These are phyloP conservation scores for Cirrhinus mrigala DNA, from an alignment of 2,797 vertebrate genomes.

Conservation along the genomic window DNA sequence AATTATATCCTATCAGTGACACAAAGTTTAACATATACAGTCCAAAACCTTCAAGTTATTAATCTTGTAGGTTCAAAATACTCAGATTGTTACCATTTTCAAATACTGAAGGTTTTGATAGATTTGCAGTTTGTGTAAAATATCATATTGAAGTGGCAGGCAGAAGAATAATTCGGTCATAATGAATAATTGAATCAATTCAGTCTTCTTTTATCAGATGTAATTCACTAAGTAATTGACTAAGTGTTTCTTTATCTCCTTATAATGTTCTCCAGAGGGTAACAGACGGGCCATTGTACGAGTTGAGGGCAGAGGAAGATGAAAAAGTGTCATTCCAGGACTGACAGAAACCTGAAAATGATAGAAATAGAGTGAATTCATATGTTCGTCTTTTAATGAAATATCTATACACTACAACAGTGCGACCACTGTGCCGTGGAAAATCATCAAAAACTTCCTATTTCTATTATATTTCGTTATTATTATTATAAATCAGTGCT, in stretches of 20 bases:
- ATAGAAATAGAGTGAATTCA: background rate
- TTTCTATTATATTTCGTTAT: no score
- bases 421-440: no score
- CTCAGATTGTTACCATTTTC: background rate
- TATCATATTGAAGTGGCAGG: background rate
- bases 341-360: background rate
- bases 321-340: background rate
- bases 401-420: background rate
- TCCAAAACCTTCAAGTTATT: background rate
- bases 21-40: background rate
- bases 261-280: conserved; percentile 1
- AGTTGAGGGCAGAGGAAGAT: background rate
- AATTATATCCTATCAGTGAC: no score
- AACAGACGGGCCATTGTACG: background rate
- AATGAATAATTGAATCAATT: background rate
- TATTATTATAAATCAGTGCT: no score
- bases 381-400: background rate
- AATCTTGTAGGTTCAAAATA: background rate
- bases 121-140: background rate
- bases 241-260: background rate
- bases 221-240: background rate
- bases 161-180: background rate
- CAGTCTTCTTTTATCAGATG: background rate
- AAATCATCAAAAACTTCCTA: no score
- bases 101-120: background rate